These are phyloP conservation scores for Betta splendens DNA, from an alignment of 2,797 vertebrate genomes.

Conservation along the genomic window DNA sequence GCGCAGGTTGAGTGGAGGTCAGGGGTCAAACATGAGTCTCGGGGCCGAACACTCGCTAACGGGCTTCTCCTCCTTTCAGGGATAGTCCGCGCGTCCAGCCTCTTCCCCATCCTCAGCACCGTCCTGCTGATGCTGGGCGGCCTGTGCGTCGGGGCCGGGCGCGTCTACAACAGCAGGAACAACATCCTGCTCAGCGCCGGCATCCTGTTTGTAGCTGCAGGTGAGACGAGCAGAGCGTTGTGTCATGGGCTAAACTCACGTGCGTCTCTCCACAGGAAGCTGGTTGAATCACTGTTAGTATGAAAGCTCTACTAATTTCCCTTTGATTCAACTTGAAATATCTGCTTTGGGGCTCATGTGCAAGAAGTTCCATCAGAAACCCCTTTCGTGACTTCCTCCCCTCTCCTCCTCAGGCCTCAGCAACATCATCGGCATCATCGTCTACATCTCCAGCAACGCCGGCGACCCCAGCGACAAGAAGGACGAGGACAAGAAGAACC, in stretches of 20 bases:
- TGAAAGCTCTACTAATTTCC: no score
- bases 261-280: no score
- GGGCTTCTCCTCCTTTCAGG: constrained; percentile 74
- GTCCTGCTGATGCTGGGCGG: constrained; percentile 92
- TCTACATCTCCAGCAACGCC: constrained; percentile 97
- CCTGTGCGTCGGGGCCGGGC: constrained; percentile 88
- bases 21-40: no score
- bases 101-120: constrained; percentile 96
- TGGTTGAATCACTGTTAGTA: no score
- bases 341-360: no score
- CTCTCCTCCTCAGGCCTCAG: constrained; percentile 84
- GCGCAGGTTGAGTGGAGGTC: no score
- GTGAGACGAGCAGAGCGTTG: no score
- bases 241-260: no score
- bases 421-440: constrained; percentile 98
- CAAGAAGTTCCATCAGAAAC: no score
- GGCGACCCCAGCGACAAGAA: constrained; percentile 96
- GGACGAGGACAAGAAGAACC: constrained; percentile 94
- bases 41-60: no score
- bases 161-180: constrained; percentile 91
- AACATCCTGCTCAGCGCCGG: constrained; percentile 95
- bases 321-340: no score
- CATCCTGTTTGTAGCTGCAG: constrained; percentile 96
- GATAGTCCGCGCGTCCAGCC: constrained; percentile 93
- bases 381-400: no score